Evolutionary conservation across 2,113 vertebrate species (phyloP), one percentile per base, ranked within the genome.

Genomic region (Megaceryle maxima): DNA sequence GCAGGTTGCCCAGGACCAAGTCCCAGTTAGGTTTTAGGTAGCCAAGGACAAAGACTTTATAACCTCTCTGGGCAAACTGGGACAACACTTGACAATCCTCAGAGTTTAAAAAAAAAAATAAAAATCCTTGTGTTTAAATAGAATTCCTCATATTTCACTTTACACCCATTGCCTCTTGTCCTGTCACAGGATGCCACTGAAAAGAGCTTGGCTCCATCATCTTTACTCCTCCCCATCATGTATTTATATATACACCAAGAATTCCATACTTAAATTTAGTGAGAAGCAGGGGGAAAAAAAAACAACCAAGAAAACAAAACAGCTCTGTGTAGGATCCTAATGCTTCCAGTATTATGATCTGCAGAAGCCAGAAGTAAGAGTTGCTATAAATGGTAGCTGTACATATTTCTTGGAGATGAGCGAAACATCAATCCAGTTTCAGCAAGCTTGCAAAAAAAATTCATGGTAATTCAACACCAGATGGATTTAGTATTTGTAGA

Each of bases 401-500:
- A 80, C 17, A 5, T 80, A 62, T 57, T 90, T 90, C 77, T 68
- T 92, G 43, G 41, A 70, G 63, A 90, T 7, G 24, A 84, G 53
- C 8, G 17, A 90, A 84, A 53, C 43, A 90, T 67, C 59, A 76
- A 83, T 53, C 41, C 57, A 57, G 33, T 57, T 92, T 81, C 63
- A 64, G 74, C 51, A 96, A 94, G 59, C 48, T 53, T 76, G 70
- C 33, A 64, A 44, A 50, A 56, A 85, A 73, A 70, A 79, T 50
- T 55, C 66, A 48, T 29, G 19, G 33, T 59, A 92, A 94, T 37
- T 89, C 74, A 96, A 56, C 50, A 91, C 16, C 87, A 92, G 77
- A 97, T 83, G 63, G 69, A 87, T 87, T 96, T 78, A 57, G 62
- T 73, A 89, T 87, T 88, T 92, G 62, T 39, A 87, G 39, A 92